phyloP scores from a whole-genome alignment of 2,113 vertebrate genomes.

The Castor canadensis region DNA sequence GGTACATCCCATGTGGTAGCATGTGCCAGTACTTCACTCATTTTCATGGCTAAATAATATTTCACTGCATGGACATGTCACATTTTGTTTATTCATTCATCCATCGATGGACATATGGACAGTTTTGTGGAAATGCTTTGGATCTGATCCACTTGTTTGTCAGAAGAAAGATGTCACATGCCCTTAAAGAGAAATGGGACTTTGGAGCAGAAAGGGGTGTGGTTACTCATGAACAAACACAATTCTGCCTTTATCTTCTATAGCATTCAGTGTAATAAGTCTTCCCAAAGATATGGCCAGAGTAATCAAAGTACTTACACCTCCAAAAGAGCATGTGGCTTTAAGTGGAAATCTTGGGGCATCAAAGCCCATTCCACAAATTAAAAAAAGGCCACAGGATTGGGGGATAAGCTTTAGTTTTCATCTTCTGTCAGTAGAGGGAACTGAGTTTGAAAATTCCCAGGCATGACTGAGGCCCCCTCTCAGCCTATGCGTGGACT shows the following conservation, averaged over 20 bases:
- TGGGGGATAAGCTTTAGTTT: conserved; percentile 51
- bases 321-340: background rate
- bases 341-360: background rate
- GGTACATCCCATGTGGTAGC: too few relatives aligned
- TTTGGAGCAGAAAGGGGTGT: accelerated
- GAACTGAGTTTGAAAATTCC: conserved; percentile 62
- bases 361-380: conserved; percentile 32
- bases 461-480: background rate
- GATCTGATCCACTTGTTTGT: background rate
- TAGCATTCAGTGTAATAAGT: too few relatives aligned
- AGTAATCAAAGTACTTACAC: background rate
- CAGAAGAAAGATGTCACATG: background rate
- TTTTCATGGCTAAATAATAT: background rate
- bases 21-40: background rate
- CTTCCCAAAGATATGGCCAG: background rate
- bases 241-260: background rate
- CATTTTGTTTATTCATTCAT: background rate
- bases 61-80: background rate
- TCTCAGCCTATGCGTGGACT: background rate
- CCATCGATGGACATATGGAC: too few relatives aligned
- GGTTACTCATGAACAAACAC: background rate
- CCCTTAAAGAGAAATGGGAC: background rate
- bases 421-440: conserved; percentile 58
- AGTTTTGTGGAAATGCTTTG: background rate
- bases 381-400: conserved; percentile 46